Conservation (phyloP, 2,113 vertebrate genomes). For the Alaudala cheleensis region DNA sequence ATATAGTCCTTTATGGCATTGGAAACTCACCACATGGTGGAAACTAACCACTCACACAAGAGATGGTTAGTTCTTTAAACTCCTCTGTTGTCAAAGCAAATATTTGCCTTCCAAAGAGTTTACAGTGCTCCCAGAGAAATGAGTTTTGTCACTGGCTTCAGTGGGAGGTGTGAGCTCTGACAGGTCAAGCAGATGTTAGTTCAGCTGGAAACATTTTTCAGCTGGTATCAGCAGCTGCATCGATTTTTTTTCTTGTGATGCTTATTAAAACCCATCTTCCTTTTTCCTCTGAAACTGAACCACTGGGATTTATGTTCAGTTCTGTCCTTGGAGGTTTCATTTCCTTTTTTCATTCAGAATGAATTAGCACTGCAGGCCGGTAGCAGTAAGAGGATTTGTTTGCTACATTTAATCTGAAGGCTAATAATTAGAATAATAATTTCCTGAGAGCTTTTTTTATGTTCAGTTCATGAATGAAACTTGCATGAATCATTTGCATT, state of each 20-base stretch:
- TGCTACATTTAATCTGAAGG: neutral
- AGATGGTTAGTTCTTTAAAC: neutral
- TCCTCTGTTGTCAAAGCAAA: neutral
- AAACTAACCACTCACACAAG: neutral
- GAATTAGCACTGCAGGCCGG: neutral
- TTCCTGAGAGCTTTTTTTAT: neutral
- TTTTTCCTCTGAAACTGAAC: neutral
- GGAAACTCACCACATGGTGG: neutral
- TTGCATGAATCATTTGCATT: neutral
- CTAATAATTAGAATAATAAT: neutral
- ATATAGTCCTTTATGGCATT: neutral
- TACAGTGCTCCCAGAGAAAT: neutral
- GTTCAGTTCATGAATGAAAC: neutral
- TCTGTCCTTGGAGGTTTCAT: neutral
- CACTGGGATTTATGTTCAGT: neutral
- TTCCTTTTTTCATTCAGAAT: neutral
- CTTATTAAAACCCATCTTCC: neutral
- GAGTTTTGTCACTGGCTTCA: neutral
- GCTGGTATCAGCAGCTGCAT: neutral
- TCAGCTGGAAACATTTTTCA: constrained; percentile 31
- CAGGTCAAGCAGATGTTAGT: neutral
- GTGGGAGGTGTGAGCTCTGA: constrained; percentile 6
- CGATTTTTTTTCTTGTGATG: neutral
- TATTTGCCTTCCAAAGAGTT: neutral
- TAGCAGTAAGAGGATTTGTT: neutral